These are phyloP conservation scores for Aurelia aurita DNA, from an alignment of 30 jellyfish, hydroid and myxozoan genomes.

Conservation along the genomic window DNA sequence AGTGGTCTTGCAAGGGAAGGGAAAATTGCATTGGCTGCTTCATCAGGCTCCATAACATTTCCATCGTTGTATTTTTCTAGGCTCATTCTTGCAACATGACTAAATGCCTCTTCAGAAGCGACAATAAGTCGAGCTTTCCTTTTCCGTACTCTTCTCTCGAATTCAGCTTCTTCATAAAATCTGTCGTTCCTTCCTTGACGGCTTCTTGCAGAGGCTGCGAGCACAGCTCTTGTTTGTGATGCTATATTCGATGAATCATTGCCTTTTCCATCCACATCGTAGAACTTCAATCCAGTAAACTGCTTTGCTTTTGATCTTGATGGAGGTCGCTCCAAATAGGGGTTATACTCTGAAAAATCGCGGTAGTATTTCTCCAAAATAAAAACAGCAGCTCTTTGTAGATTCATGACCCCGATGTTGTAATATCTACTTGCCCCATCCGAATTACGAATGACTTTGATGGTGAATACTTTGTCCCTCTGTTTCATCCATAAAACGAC, in stretches of 20 bases:
- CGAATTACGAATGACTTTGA: conserved; percentile 85
- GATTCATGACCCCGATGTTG: conserved; percentile 82
- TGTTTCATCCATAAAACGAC: conserved; percentile 93
- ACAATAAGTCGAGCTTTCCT: conserved; percentile 91
- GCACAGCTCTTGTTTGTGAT: conserved; percentile 92
- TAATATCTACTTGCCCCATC: conserved; percentile 91
- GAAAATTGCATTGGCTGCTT: conserved; percentile 99
- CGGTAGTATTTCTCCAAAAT: conserved; percentile 88
- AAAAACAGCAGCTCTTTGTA: conserved; percentile 89
- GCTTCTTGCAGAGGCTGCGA: conserved; percentile 96
- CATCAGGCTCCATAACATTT: conserved; percentile 93
- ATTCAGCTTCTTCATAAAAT: conserved; percentile 95
- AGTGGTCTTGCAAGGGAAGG: conserved; percentile 97
- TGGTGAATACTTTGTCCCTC: conserved; percentile 76
- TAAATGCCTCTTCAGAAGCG: conserved; percentile 98
- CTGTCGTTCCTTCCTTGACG: conserved; percentile 98
- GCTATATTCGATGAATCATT: conserved; percentile 71
- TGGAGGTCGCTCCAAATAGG: conserved; percentile 84
- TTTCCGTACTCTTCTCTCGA: conserved; percentile 91
- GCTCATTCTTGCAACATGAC: conserved; percentile 91
- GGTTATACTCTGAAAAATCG: conserved; percentile 94
- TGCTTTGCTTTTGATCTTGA: conserved; percentile 90
- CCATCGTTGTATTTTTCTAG: conserved; percentile 87
- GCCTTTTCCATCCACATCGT: conserved; percentile 95
- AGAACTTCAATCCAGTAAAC: conserved; percentile 81